Evolutionary conservation across 1,140 invertebrate genomes (phyloP).

Genomic region (Conus ventricosus): DNA sequence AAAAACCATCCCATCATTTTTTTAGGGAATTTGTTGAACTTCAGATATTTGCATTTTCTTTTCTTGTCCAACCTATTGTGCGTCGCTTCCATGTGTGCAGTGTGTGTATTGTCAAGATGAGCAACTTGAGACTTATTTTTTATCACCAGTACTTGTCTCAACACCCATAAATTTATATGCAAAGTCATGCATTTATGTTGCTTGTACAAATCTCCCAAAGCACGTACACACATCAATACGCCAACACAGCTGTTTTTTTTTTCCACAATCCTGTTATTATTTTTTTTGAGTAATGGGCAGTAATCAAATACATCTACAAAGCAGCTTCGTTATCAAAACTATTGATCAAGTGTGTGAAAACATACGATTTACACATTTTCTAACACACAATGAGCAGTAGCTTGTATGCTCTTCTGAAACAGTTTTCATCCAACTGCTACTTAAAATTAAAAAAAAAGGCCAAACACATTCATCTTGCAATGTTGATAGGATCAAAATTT

Average conservation of each 20-base stretch:
- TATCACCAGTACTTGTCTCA: not conserved
- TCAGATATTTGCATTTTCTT: no score
- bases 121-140: not conserved
- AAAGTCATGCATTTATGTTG: no score
- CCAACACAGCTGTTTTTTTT: not conserved
- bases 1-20: no score
- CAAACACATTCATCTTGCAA: not conserved
- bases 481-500: not conserved
- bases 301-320: constrained; percentile 2
- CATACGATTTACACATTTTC: not conserved
- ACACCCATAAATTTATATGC: not conserved
- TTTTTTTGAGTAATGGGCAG: not conserved
- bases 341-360: not conserved
- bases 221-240: not conserved
- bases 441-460: not conserved
- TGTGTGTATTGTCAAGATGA: no score
- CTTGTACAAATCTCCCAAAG: not conserved
- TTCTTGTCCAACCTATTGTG: no score
- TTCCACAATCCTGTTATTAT: constrained; percentile 7
- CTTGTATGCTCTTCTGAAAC: not conserved
- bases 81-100: no score
- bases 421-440: not conserved
- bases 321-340: not conserved
- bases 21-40: no score
- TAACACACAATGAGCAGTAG: not conserved